These are phyloP conservation scores for Ennomos erosarius DNA, from an alignment of 2,888 invertebrate genomes.

Conservation along the genomic window DNA sequence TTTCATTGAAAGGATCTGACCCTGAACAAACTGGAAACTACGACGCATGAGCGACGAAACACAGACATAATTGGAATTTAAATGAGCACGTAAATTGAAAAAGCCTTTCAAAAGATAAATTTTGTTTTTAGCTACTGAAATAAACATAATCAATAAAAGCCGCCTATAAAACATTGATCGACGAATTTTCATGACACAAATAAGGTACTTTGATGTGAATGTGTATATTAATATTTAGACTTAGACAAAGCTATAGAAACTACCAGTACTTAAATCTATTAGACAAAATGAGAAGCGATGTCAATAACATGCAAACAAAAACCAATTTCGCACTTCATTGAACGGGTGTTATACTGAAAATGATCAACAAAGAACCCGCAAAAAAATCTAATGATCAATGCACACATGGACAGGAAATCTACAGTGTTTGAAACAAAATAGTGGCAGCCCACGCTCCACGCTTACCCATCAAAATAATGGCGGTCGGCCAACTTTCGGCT, in stretches of 20 bases:
- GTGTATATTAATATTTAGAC: slow-evolving; percentile 10
- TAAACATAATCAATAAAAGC: slow-evolving; percentile 23
- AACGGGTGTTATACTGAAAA: slow-evolving; percentile 4
- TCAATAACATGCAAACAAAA: slow-evolving; percentile 1
- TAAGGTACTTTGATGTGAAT: slow-evolving; percentile 9
- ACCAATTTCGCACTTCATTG: slow-evolving; percentile 12
- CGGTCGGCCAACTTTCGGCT: slow-evolving; percentile 70
- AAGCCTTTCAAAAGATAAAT: slow-evolving; percentile 17
- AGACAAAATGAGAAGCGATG: slow-evolving; percentile 1
- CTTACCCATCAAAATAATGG: slow-evolving; percentile 82
- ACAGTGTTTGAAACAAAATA: slow-evolving; percentile 61
- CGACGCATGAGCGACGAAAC: slow-evolving; percentile 7
- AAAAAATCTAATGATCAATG: slow-evolving; percentile 50
- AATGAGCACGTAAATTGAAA: slow-evolving; percentile 23
- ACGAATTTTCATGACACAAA: slow-evolving; percentile 18
- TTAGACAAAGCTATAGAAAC: slow-evolving; percentile 4
- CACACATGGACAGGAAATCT: slow-evolving; percentile 54
- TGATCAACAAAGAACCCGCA: slow-evolving; percentile 13
- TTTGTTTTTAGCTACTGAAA: slow-evolving; percentile 19
- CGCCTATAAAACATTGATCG: slow-evolving; percentile 16
- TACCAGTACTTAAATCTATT: slow-evolving; percentile 2
- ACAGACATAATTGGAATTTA: slow-evolving; percentile 22
- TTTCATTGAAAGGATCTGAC: slow-evolving; percentile 29
- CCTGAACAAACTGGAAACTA: slow-evolving; percentile 21
- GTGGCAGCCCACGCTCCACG: slow-evolving; percentile 66